Percentiles rank a stretch among this genome's conserved stretches.
These are phyloP conservation scores for Macrobrachium nipponense DNA, from an alignment of 1,140 invertebrate genomes.

Conservation along the genomic window DNA sequence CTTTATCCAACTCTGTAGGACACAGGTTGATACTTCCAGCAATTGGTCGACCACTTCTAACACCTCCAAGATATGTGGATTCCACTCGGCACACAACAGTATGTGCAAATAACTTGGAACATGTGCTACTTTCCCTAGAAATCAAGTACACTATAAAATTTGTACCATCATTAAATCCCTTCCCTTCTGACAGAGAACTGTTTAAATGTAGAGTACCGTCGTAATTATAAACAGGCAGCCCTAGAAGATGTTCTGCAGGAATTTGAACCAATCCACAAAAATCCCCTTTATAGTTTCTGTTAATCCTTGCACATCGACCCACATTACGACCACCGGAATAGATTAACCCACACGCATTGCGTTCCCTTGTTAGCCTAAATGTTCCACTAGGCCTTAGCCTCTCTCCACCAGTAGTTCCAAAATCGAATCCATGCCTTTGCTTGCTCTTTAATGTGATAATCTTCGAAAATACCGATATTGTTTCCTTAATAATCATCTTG, in stretches of 20 bases:
- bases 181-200: background rate
- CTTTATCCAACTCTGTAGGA: background rate
- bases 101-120: conserved; percentile 4
- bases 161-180: conserved; percentile 40
- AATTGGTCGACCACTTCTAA: conserved; percentile 34
- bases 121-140: background rate
- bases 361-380: conserved; percentile 3
- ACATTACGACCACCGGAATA: conserved; percentile 23
- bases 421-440: background rate
- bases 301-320: conserved; percentile 16
- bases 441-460: too few species aligned
- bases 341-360: background rate
- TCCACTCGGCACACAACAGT: conserved; percentile 19
- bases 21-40: conserved; percentile 34
- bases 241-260: conserved; percentile 28
- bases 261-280: conserved; percentile 30
- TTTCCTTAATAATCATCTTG: too few species aligned
- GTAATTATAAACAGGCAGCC: background rate
- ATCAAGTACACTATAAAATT: conserved; percentile 32
- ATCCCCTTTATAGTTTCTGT: background rate
- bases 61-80: conserved; percentile 15
- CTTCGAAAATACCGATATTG: too few species aligned
- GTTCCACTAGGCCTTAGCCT: background rate
- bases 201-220: background rate
- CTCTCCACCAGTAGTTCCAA: background rate